A percentile compares a stretch with the other conserved stretches of the same genome.
Evolutionary conservation across 2,888 invertebrate genomes (phyloP).

Genomic region (Drosophila vallismaia): DNA sequence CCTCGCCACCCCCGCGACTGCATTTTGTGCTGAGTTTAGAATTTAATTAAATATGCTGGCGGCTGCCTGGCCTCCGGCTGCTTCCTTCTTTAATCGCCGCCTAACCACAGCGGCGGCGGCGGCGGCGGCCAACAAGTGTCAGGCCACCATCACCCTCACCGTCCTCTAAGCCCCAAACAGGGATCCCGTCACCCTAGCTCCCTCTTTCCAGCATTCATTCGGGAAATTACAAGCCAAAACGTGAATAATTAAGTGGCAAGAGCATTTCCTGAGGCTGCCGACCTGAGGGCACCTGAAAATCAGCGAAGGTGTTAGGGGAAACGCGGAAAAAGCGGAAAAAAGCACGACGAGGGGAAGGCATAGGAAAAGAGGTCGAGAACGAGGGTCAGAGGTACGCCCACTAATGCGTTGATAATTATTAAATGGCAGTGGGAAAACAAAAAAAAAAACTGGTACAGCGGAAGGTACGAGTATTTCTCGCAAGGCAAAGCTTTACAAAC

Average conservation of each 20-base stretch:
- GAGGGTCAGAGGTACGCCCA: slow-evolving; percentile 32
- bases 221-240: slow-evolving; percentile 57
- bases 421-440: slow-evolving; percentile 33
- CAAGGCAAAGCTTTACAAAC: not conserved
- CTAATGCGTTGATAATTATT: slow-evolving; percentile 53
- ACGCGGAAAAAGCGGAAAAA: not conserved
- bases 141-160: slow-evolving; percentile 8
- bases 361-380: not conserved
- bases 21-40: slow-evolving; percentile 44
- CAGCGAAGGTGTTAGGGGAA: slow-evolving; percentile 2
- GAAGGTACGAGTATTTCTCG: not conserved
- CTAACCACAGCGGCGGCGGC: slow-evolving; percentile 39
- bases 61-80: slow-evolving; percentile 24
- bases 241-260: slow-evolving; percentile 55
- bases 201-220: slow-evolving; percentile 24
- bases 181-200: not conserved
- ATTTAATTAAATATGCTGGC: slow-evolving; percentile 51
- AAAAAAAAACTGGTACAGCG: not conserved
- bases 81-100: slow-evolving; percentile 47
- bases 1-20: slow-evolving; percentile 7
- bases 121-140: slow-evolving; percentile 44
- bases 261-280: slow-evolving; percentile 46
- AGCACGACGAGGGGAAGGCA: not conserved
- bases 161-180: too few relatives aligned
- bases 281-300: slow-evolving; percentile 18